Base-by-base conservation (phyloP, 2,888 invertebrate species). In the Acanthosepion esculentum region DNA sequence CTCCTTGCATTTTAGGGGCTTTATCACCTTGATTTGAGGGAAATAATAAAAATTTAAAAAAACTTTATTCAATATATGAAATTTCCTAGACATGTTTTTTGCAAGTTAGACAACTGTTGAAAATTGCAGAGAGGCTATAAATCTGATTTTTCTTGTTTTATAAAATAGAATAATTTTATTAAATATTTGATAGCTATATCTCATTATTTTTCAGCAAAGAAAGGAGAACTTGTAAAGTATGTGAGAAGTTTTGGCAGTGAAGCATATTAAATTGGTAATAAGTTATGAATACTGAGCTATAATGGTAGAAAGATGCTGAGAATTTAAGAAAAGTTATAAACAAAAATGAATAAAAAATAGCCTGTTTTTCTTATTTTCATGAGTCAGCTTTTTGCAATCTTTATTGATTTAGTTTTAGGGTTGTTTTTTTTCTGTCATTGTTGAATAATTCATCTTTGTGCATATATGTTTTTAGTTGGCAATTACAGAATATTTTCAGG, bases 371-470 rank as follows among this genome's bases (percentile, higher is more conserved):
- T 78, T 78, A n/a, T 78, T 5, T n/a, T 78, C 15, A 78, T 78
- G n/a, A 78, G 15, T 78, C 78, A 15, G n/a, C 7, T 78, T 78
- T 41, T 78, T n/a, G 5, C n/a, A 78, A 78, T 15, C n/a, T 64
- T 64, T 29, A 64, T 78, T n/a, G 78, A n/a, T n/a, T n/a, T 18
- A n/a, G 15, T 78, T 78, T n/a, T n/a, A 8, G 8, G 8, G 8
- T 78, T 78, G n/a, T 78, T n/a, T 64, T n/a, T n/a, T 59, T 23
- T 23, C 6, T 6, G 5, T n/a, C 2, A 12, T 18, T n/a, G 78
- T n/a, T 78, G 78, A 78, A 78, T 78, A n/a, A 78, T 78, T 78
- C n/a, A 78, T 78, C 78, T n/a, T 78, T 78, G 10, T n/a, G 78
- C n/a, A 15, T 78, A 12, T 78, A 1, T 26, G 8, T 78, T 33